Conservation (phyloP, 1,140 invertebrate genomes). For the Micrasema minimum region DNA sequence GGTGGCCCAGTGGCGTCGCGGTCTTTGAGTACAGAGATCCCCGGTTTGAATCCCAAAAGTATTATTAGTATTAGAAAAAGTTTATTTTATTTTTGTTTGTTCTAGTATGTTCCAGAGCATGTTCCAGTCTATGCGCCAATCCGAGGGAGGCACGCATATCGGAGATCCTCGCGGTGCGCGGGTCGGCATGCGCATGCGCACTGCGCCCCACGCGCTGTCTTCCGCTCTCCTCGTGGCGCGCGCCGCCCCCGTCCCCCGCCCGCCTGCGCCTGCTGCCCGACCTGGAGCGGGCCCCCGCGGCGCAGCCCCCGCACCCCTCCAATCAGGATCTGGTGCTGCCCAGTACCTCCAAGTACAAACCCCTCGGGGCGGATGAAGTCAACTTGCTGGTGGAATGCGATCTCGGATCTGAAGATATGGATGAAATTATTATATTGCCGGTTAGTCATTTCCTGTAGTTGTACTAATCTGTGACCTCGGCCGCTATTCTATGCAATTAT, state of each 20-base stretch:
- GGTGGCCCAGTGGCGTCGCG: no score
- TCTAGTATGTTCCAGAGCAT: constrained; percentile 47
- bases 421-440: constrained; percentile 47
- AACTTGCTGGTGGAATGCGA: constrained; percentile 48
- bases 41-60: no score
- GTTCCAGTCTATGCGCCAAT: constrained; percentile 44
- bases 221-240: constrained; percentile 41
- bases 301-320: neutral
- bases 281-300: constrained; percentile 26
- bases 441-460: constrained; percentile 42
- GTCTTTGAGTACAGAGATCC: no score
- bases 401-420: constrained; percentile 41
- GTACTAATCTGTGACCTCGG: neutral
- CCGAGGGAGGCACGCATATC: constrained; percentile 48
- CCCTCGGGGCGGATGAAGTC: constrained; percentile 23
- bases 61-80: no score
- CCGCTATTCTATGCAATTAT: neutral
- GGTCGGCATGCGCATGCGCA: constrained; percentile 41
- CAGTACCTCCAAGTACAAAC: constrained; percentile 24
- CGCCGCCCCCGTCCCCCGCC: constrained; percentile 46
- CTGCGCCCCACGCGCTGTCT: constrained; percentile 43
- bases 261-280: constrained; percentile 43
- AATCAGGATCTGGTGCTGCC: constrained; percentile 16
- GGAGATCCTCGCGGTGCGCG: constrained; percentile 43
- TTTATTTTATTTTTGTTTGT: no score